Evolutionary conservation across 2,888 invertebrate species (phyloP).

Genomic region (Agrotis clavis): DNA sequence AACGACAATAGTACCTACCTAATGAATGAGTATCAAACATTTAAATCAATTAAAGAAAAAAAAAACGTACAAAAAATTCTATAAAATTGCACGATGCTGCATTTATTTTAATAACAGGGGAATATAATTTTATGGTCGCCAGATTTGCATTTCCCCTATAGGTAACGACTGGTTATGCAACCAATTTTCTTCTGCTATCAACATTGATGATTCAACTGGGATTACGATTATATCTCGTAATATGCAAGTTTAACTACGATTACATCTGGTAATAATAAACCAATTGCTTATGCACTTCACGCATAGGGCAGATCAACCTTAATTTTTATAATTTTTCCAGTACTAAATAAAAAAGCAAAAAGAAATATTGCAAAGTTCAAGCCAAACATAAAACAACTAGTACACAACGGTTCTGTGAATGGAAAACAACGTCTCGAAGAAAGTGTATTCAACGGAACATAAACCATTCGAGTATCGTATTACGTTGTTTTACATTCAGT

Average conservation of each 20-base stretch:
- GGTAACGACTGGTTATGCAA: constrained; percentile 16
- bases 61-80: too few species aligned
- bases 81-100: too few species aligned
- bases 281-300: too few species aligned
- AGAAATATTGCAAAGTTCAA: not conserved
- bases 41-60: too few species aligned
- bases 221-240: constrained; percentile 13
- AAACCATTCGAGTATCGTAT: constrained; percentile 37
- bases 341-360: not conserved
- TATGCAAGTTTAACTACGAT: not conserved
- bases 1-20: not conserved
- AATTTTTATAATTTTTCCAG: too few species aligned
- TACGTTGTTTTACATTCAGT: constrained; percentile 29
- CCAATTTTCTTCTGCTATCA: constrained; percentile 12
- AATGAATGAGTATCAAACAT: not conserved
- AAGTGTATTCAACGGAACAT: constrained; percentile 30
- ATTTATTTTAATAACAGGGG: not conserved
- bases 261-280: too few species aligned
- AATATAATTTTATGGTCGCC: not conserved
- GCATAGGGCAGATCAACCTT: too few species aligned
- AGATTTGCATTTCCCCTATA: constrained; percentile 33
- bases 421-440: constrained; percentile 21
- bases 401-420: constrained; percentile 2
- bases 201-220: constrained; percentile 12
- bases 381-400: not conserved